A percentile compares a stretch with the other conserved stretches of the same genome.
Evolutionary conservation across 1,140 invertebrate species (phyloP).

Genomic region (Dufourea novaeangliae): DNA sequence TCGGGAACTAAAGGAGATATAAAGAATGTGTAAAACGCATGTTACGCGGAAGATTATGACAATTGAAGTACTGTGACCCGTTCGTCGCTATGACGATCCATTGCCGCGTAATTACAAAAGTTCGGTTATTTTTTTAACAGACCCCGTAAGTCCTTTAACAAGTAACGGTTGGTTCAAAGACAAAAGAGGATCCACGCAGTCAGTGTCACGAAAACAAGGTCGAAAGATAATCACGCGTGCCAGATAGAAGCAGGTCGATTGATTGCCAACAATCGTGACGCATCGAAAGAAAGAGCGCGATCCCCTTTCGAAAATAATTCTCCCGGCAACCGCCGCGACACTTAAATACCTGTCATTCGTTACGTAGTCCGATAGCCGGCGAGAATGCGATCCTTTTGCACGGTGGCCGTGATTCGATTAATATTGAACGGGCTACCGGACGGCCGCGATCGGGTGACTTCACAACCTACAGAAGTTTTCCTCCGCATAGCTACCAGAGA

Average conservation of each 20-base stretch:
- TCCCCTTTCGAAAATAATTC: constrained; percentile 61
- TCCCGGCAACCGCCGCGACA: constrained; percentile 21
- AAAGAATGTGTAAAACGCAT: too few species aligned
- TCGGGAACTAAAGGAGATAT: too few species aligned
- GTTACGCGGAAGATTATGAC: too few species aligned
- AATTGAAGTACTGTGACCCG: too few species aligned
- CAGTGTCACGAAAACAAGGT: constrained; percentile 34
- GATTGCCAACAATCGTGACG: constrained; percentile 41
- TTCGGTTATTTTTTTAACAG: too few species aligned
- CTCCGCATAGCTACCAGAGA: constrained; percentile 31
- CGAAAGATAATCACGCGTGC: constrained; percentile 16
- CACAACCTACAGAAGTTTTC: constrained; percentile 40
- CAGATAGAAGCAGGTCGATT: constrained; percentile 38
- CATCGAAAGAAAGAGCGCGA: constrained; percentile 34
- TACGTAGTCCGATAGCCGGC: constrained; percentile 7
- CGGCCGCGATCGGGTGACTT: constrained; percentile 39
- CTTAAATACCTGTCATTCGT: constrained; percentile 28
- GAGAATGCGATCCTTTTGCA: constrained; percentile 45
- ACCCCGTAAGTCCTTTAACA: too few species aligned
- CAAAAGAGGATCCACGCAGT: too few species aligned
- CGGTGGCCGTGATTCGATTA: constrained; percentile 62
- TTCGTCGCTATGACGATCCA: too few species aligned
- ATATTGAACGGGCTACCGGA: constrained; percentile 64
- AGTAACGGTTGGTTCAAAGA: too few species aligned
- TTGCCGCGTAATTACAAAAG: too few species aligned